A percentile compares a stretch with the other conserved stretches of the same genome.
Evolutionary conservation across 2,888 invertebrate species (phyloP).

Genomic region (Exephanes ischioxanthus): DNA sequence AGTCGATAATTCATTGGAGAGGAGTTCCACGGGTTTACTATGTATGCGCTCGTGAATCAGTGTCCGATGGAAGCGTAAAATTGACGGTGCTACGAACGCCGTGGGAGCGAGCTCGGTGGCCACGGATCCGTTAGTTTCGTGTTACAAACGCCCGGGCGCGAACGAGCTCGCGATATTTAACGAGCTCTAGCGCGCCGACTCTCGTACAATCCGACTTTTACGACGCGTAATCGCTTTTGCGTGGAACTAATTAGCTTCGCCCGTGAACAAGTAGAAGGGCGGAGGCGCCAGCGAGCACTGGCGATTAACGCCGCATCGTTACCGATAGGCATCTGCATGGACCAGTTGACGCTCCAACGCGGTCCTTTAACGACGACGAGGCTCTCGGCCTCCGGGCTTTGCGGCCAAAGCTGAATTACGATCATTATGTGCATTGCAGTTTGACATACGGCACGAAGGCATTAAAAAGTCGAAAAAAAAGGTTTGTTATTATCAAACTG

Average conservation of each 20-base stretch:
- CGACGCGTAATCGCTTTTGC: slow-evolving; percentile 61
- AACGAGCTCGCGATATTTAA: slow-evolving; percentile 57
- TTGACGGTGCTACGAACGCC: slow-evolving; percentile 25
- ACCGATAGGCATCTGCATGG: slow-evolving; percentile 15
- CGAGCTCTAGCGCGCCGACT: slow-evolving; percentile 51
- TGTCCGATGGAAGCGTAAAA: slow-evolving; percentile 17
- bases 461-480: no score
- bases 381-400: not conserved
- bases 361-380: slow-evolving; percentile 4
- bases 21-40: not conserved
- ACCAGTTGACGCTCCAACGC: not conserved
- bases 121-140: slow-evolving; percentile 25
- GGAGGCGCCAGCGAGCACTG: not conserved
- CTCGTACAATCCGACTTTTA: slow-evolving; percentile 59
- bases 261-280: not conserved
- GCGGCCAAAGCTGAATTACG: not conserved
- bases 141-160: slow-evolving; percentile 35
- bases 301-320: slow-evolving; percentile 8
- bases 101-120: slow-evolving; percentile 10
- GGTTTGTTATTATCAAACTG: no score
- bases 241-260: slow-evolving; percentile 65
- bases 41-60: slow-evolving; percentile 24
- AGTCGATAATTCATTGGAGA: slow-evolving; percentile 48
- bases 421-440: not conserved
- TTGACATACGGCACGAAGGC: not conserved